phyloP scores from a whole-genome alignment of 2,888 invertebrate species.

The Drosophila yooni region DNA sequence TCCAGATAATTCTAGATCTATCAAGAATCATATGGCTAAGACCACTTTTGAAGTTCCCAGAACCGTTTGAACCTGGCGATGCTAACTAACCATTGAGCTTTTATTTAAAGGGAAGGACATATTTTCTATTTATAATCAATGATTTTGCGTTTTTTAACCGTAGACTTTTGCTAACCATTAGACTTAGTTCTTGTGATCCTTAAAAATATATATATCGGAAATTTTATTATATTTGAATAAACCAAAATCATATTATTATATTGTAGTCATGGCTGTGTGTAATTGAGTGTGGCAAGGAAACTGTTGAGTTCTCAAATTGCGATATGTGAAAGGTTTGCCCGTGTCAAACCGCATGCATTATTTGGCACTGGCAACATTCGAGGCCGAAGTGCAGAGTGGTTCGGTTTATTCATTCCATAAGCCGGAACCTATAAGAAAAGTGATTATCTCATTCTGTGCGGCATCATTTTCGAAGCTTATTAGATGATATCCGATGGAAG shows the following conservation, averaged over 20 bases:
- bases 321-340: neutral
- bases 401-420: neutral
- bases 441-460: neutral
- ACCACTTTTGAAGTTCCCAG: no score
- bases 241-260: neutral
- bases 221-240: neutral
- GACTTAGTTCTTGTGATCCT: no score
- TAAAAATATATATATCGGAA: no score
- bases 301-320: conserved; percentile 3
- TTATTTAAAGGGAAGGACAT: no score
- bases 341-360: conserved; percentile 29
- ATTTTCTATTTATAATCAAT: no score
- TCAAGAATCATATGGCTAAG: no score
- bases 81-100: no score
- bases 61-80: no score
- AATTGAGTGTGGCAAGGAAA: no score
- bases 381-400: conserved; percentile 19
- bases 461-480: neutral
- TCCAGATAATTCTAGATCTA: no score
- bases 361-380: conserved; percentile 16
- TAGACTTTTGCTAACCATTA: no score
- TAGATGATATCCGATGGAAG: conserved; percentile 6
- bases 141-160: no score
- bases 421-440: conserved; percentile 1
- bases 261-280: neutral